A percentile compares a stretch with the other conserved stretches of the same genome.
Conservation (phyloP, 2,113 vertebrate species). For the Crotalus helleri region DNA sequence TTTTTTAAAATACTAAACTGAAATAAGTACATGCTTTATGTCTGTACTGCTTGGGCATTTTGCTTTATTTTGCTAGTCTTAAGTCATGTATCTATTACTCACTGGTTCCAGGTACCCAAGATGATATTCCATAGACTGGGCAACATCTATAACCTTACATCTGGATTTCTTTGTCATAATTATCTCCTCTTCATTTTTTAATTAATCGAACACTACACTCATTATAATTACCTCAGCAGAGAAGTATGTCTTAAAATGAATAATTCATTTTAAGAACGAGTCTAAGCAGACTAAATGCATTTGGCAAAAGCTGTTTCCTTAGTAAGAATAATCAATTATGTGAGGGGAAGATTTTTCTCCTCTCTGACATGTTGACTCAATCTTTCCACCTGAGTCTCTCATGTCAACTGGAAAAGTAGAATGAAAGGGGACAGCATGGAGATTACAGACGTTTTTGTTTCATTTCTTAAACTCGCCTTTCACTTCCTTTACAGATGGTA, state of each 20-base stretch:
- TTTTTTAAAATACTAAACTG: not conserved
- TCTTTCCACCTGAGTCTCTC: conserved; percentile 60
- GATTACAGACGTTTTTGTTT: conserved; percentile 50
- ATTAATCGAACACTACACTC: conserved; percentile 59
- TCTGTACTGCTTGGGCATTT: conserved; percentile 7
- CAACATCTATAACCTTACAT: conserved; percentile 56
- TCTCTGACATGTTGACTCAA: conserved; percentile 38
- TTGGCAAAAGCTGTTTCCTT: conserved; percentile 48
- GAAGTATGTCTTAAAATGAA: conserved; percentile 2
- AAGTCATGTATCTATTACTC: conserved; percentile 1
- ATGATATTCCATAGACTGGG: conserved; percentile 48
- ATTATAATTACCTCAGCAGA: conserved; percentile 51
- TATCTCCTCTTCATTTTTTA: conserved; percentile 59
- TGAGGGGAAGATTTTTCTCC: conserved; percentile 35
- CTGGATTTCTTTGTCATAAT: conserved; percentile 61
- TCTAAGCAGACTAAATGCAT: conserved; percentile 41
- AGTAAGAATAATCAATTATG: conserved; percentile 61
- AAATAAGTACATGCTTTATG: conserved; percentile 8
- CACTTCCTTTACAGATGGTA: conserved; percentile 38
- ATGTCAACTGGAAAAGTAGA: conserved; percentile 45
- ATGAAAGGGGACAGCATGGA: conserved; percentile 59
- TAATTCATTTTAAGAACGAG: conserved; percentile 46
- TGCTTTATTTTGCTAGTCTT: conserved; percentile 9
- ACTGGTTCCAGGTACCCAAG: conserved; percentile 9
- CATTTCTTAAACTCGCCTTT: conserved; percentile 34